phyloP scores from a whole-genome alignment of 2,888 invertebrate species.

The Cylindroiulus punctatus region DNA sequence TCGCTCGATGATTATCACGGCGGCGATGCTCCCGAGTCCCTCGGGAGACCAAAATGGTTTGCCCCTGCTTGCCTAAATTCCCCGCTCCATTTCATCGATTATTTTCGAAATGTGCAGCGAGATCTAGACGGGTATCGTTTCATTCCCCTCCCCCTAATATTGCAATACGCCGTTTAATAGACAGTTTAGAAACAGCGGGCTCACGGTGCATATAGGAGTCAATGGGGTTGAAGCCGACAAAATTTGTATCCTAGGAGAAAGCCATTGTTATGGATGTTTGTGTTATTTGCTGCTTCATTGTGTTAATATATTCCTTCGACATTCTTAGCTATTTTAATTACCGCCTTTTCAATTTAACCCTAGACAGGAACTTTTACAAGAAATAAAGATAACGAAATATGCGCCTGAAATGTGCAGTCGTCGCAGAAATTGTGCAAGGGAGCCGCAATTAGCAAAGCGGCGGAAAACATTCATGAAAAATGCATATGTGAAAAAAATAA shows the following conservation, averaged over 20 bases:
- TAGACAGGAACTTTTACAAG: neutral
- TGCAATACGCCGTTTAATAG: slow-evolving; percentile 21
- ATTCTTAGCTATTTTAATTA: slow-evolving; percentile 32
- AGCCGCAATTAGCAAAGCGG: neutral
- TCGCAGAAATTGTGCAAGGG: neutral
- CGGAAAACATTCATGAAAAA: neutral
- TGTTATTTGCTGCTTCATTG: slow-evolving; percentile 21
- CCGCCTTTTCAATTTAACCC: neutral
- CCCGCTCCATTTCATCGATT: slow-evolving; percentile 49
- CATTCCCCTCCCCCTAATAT: slow-evolving; percentile 23
- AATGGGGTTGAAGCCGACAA: neutral
- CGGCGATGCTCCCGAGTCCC: slow-evolving; percentile 7
- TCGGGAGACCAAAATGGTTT: slow-evolving; percentile 44
- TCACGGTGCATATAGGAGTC: neutral
- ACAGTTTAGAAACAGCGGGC: slow-evolving; percentile 13
- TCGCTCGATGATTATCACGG: neutral
- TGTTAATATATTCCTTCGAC: slow-evolving; percentile 25
- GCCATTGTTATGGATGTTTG: neutral
- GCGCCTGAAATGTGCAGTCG: neutral
- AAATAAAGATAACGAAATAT: slow-evolving; percentile 9
- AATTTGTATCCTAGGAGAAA: neutral
- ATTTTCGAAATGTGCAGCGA: slow-evolving; percentile 40
- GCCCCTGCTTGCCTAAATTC: slow-evolving; percentile 40
- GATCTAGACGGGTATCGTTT: slow-evolving; percentile 21
- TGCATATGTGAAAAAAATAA: neutral